A percentile compares a stretch with the other conserved stretches of the same genome.
phyloP scores from a whole-genome alignment of 2,888 invertebrate species.

The Encarsia formosa region DNA sequence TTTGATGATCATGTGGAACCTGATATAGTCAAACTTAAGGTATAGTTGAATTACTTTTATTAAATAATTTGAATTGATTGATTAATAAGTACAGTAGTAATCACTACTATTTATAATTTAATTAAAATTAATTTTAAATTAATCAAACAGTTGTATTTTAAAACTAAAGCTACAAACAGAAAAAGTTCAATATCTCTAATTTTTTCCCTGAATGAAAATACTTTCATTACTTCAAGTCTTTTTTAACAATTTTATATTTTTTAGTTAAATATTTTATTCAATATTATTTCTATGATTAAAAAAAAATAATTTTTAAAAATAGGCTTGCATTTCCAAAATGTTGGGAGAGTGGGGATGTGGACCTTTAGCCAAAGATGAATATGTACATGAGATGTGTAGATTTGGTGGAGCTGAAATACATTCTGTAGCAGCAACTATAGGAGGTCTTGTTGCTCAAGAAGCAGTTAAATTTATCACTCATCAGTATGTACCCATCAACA shows the following conservation, averaged over 20 bases:
- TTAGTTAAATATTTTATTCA: background rate
- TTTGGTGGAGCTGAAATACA: constrained; percentile 95
- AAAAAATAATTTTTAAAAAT: constrained; percentile 22
- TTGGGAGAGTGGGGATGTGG: constrained; percentile 82
- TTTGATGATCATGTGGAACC: constrained; percentile 80
- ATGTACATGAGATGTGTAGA: constrained; percentile 90
- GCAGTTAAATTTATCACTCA: constrained; percentile 83
- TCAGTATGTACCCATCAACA: constrained; percentile 94
- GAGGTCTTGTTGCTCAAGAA: constrained; percentile 94
- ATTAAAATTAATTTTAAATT: too few species aligned
- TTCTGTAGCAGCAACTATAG: constrained; percentile 87
- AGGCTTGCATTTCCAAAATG: constrained; percentile 64
- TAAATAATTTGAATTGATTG: too few species aligned
- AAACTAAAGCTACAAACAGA: too few species aligned
- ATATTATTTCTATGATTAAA: background rate
- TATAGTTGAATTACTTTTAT: too few species aligned
- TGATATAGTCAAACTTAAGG: constrained; percentile 84
- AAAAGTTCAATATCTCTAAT: too few species aligned
- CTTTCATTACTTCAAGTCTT: background rate
- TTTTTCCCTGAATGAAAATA: background rate
- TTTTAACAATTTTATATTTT: background rate
- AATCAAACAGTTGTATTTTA: too few species aligned
- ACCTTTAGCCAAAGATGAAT: constrained; percentile 79
- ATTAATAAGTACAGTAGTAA: too few species aligned
- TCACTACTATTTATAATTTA: too few species aligned